Conservation (phyloP, 2,113 vertebrate genomes). For the Actenoides lindsayi region DNA sequence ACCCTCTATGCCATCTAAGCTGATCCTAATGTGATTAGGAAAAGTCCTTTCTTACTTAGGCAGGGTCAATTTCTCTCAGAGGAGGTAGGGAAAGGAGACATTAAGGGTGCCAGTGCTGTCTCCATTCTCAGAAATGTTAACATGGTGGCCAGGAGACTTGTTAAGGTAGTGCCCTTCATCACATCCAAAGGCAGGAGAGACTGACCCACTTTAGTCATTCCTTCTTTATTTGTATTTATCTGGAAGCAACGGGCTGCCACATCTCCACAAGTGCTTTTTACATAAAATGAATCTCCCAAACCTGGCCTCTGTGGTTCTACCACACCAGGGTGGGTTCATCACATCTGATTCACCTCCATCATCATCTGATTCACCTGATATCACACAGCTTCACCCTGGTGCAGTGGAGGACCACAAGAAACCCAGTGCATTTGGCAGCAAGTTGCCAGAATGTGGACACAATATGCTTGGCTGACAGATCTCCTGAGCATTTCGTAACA, state of each 20-base stretch:
- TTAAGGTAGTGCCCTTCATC: constrained; percentile 9
- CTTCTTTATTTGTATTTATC: constrained; percentile 28
- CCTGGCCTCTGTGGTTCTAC: not conserved
- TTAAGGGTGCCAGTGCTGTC: constrained; percentile 35
- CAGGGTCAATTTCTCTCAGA: constrained; percentile 70
- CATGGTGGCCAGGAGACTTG: constrained; percentile 1
- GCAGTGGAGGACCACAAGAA: not conserved
- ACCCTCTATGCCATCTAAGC: constrained; percentile 65
- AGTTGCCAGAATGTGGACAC: not conserved
- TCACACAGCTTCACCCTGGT: not conserved
- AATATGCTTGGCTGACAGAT: not conserved
- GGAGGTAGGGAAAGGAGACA: constrained; percentile 13
- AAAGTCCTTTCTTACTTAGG: constrained; percentile 68
- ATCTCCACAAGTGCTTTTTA: not conserved
- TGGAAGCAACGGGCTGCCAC: not conserved
- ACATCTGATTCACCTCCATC: not conserved
- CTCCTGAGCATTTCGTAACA: not conserved
- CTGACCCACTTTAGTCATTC: constrained; percentile 27
- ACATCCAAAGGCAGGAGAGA: constrained; percentile 2
- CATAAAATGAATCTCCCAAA: not conserved
- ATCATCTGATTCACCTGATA: not conserved
- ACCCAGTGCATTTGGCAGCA: not conserved
- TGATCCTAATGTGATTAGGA: constrained; percentile 76
- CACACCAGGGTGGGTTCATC: not conserved
- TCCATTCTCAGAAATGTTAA: constrained; percentile 64